phyloP scores from a whole-genome alignment of 1,140 invertebrate genomes.

The Lamellibrachia luymesi region DNA sequence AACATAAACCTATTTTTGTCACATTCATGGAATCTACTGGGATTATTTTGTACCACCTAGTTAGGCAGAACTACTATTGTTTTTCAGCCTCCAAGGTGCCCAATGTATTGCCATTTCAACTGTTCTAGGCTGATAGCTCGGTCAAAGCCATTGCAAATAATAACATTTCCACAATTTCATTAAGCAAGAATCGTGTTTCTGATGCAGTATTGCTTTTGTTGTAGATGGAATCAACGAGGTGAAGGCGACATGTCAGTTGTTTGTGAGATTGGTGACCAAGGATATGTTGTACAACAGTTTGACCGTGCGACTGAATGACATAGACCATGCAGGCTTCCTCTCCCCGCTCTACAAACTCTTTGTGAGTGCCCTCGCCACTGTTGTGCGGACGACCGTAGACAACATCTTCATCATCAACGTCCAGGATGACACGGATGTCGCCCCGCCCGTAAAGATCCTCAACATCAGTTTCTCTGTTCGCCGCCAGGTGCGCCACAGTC shows the following conservation, averaged over 20 bases:
- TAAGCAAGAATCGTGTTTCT: neutral
- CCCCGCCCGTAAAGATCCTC: conserved; percentile 70
- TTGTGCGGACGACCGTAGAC: conserved; percentile 87
- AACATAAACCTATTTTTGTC: no score
- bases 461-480: conserved; percentile 93
- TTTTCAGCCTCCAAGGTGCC: no score
- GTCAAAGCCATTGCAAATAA: neutral
- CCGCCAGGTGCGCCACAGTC: conserved; percentile 59
- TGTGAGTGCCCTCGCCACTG: conserved; percentile 84
- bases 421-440: conserved; percentile 77
- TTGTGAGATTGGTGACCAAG: conserved; percentile 86
- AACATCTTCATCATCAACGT: conserved; percentile 93
- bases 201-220: conserved; percentile 33
- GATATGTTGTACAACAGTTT: conserved; percentile 94
- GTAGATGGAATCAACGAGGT: conserved; percentile 87
- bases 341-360: conserved; percentile 88
- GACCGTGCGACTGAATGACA: conserved; percentile 87
- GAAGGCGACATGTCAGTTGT: conserved; percentile 73
- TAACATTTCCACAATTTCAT: neutral
- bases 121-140: neutral
- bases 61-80: no score
- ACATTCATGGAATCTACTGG: no score
- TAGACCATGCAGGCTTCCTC: conserved; percentile 90
- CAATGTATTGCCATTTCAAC: neutral
- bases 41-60: no score